These are phyloP conservation scores for Pomatorhinus ruficollis DNA, from an alignment of 2,113 vertebrate genomes.

Conservation along the genomic window DNA sequence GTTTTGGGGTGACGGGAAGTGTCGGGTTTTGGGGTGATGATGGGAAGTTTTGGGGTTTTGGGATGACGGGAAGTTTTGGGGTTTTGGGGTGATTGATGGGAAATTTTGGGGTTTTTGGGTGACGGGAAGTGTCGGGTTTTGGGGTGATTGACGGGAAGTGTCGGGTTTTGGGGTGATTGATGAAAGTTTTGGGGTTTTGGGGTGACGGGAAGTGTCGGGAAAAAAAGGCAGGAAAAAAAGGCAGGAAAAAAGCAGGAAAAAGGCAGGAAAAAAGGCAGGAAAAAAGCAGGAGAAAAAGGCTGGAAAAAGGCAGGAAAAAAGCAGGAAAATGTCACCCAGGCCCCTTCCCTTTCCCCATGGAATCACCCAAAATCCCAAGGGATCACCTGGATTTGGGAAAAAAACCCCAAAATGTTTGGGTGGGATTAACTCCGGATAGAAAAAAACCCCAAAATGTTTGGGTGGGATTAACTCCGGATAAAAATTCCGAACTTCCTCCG, in stretches of 20 bases:
- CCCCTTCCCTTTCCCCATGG: not conserved
- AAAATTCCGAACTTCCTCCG: rapidly evolving
- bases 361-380: not conserved
- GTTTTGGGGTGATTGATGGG: no score
- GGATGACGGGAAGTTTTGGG: no score
- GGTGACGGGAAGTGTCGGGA: no score
- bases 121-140: no score
- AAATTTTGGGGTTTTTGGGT: no score
- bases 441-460: not conserved
- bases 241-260: not conserved
- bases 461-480: rapidly evolving
- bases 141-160: no score
- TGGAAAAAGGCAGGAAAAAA: not conserved
- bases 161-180: no score
- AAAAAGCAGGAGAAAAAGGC: no score
- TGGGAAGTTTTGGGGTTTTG: no score
- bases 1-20: no score
- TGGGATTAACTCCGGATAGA: rapidly evolving
- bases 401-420: not conserved
- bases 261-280: not conserved
- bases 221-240: not conserved
- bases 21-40: no score
- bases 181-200: no score
- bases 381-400: not conserved
- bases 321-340: not conserved